phyloP scores from a whole-genome alignment of 2,797 vertebrate genomes.

The Scyliorhinus canicula region DNA sequence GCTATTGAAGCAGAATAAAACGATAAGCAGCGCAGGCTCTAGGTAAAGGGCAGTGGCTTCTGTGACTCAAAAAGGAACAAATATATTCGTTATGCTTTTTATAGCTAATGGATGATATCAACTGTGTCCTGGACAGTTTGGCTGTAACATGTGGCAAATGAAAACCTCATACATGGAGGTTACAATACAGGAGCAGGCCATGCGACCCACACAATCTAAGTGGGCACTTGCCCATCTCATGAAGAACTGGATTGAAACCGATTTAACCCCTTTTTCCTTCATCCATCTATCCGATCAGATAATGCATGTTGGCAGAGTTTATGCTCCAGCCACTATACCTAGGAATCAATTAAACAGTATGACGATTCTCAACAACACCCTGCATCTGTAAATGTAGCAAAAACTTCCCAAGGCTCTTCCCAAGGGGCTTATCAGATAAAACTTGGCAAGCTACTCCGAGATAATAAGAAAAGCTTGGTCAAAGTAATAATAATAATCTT shows the following conservation, averaged over 20 bases:
- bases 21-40: background rate
- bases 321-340: background rate
- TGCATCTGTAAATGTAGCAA: no score
- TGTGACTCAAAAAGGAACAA: background rate
- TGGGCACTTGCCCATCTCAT: background rate
- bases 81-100: background rate
- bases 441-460: no score
- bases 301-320: background rate
- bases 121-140: background rate
- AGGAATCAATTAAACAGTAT: background rate
- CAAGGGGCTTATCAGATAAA: no score
- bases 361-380: background rate
- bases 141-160: background rate
- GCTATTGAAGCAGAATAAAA: background rate
- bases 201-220: no score
- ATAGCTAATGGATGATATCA: background rate
- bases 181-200: background rate
- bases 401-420: no score
- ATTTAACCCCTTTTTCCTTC: background rate
- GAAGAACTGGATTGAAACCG: background rate
- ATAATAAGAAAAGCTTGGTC: no score
- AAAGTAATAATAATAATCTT: no score
- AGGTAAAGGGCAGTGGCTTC: background rate
- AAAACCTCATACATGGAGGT: background rate
- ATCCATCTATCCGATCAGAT: background rate